Base-by-base conservation (phyloP, 2,797 vertebrate genomes). In the Cygnus olor region DNA sequence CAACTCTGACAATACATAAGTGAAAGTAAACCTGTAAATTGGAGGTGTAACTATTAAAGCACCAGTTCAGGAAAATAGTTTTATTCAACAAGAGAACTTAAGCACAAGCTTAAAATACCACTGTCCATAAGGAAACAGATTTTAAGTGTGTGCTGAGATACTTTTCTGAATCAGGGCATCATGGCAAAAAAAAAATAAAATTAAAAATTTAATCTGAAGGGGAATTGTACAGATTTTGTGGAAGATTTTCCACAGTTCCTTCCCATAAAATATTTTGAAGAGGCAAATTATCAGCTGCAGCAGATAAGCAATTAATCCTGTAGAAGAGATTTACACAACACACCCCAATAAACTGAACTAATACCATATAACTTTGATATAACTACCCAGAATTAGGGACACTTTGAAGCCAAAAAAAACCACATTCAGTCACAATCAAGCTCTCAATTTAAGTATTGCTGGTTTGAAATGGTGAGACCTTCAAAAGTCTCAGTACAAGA, bases 31-130 rank as follows among this genome's bases (percentile, higher is more conserved):
- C 58, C 34, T 70, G 3, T 49, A 74, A 53, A 38, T n/a, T 91
- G 86, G 72, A 92, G 81, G 92, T 79, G 60, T 60, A 80, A 74
- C 79, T 74, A 93, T 85, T 91, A 94, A 88, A 83, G 94, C 95
- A 94, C 71, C 83, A 90, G 73, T 65, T 93, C 93, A 91, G 68
- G 74, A 93, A 94, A 86, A 77, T 82, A 88, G 71, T 80, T 94
- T 96, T 91, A 88, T 86, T 95, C 85, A 88, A 64, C 12, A 28
- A 63, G 25, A 44, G 17, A 92, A 74, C 19, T 57, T 63, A 85
- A 83, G 51, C 65, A 89, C 40, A 88, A 58, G 61, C 86, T 87
- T 90, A 91, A 94, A 84, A 77, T 86, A 66, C 20, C n/a, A 60
- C 64, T 57, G 28, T 28, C 72, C 65, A 16, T 44, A 27, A 51